A percentile compares a stretch with the other conserved stretches of the same genome.
Conservation (phyloP, 2,113 vertebrate genomes). For the Stictonetta naevosa region DNA sequence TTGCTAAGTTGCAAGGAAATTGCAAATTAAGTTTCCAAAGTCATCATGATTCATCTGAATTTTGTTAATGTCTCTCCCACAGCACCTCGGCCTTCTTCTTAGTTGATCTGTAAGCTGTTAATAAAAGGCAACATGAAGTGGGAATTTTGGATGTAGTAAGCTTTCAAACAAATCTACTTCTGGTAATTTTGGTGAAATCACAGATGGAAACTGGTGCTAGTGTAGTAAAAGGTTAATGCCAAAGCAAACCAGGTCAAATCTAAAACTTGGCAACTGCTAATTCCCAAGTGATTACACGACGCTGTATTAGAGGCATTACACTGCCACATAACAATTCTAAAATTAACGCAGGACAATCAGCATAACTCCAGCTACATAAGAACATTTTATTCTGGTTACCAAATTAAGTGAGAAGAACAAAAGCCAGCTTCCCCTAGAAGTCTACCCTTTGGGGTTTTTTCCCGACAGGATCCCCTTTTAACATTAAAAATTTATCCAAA, state of each 20-base stretch:
- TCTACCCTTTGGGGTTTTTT: accelerated
- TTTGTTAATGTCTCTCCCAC: not conserved
- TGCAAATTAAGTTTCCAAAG: not conserved
- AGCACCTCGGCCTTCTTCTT: not conserved
- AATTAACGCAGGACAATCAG: not conserved
- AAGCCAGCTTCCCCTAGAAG: not conserved
- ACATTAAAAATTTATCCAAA: not conserved
- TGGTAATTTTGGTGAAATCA: not conserved
- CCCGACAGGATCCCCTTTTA: not conserved
- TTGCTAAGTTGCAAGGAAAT: not conserved
- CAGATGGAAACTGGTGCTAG: not conserved
- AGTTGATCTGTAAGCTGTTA: not conserved
- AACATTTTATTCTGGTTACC: not conserved
- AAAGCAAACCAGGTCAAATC: not conserved
- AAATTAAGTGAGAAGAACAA: not conserved
- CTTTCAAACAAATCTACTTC: not conserved
- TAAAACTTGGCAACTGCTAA: not conserved
- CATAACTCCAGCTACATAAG: not conserved
- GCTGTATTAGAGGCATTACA: accelerated
- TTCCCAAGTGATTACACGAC: not conserved
- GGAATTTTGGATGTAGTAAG: not conserved
- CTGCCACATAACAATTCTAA: not conserved
- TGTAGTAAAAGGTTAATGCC: accelerated
- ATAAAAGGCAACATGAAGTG: not conserved
- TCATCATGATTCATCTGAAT: not conserved